phyloP scores from a whole-genome alignment of 2,113 vertebrate genomes.

The Fregetta grallaria region DNA sequence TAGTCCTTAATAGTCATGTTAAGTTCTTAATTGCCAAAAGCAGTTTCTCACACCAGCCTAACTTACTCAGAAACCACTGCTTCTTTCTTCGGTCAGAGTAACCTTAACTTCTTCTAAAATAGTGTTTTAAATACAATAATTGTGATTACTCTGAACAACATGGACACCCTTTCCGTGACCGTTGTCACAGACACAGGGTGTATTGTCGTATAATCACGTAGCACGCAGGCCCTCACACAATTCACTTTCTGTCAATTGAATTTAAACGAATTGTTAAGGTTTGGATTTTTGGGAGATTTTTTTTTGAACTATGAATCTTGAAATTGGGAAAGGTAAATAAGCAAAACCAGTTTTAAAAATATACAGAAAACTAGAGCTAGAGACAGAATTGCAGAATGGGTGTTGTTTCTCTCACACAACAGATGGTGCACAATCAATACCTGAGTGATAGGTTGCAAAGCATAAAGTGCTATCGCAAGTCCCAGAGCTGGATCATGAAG shows the following conservation, averaged over 20 bases:
- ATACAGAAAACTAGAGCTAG: background rate
- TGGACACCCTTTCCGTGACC: background rate
- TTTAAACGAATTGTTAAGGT: background rate
- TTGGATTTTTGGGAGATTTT: background rate
- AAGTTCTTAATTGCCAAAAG: background rate
- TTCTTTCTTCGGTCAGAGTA: background rate
- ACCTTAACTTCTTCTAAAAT: background rate
- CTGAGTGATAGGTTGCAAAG: background rate
- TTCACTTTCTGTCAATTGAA: background rate
- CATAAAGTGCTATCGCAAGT: background rate
- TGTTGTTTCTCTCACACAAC: background rate
- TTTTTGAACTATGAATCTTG: background rate
- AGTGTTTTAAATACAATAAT: background rate
- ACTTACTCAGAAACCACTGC: background rate
- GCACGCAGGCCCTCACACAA: background rate
- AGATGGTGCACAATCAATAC: background rate
- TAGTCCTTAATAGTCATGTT: background rate
- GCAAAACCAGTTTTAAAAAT: background rate
- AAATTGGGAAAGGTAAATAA: background rate
- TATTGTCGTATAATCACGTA: background rate
- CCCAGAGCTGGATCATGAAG: background rate
- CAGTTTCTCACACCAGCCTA: background rate
- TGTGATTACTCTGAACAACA: background rate
- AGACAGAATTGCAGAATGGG: background rate
- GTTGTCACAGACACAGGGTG: background rate